Conservation (phyloP, 2,797 vertebrate species). For the Clarias laeviceps region DNA sequence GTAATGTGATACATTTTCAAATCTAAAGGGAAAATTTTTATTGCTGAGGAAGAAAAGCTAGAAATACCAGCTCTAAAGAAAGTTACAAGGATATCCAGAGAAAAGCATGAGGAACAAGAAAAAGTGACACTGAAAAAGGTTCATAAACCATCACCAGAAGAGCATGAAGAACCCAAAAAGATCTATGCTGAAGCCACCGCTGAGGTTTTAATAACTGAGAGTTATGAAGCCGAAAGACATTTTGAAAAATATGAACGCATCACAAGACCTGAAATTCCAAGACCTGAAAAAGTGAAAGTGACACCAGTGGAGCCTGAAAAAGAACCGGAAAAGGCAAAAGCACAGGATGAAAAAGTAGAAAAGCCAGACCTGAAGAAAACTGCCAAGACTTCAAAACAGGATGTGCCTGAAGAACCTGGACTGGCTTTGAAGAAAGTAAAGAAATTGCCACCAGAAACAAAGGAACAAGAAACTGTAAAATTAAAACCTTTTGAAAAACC, state of each 20-base stretch:
- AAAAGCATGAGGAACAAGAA: conserved; percentile 70
- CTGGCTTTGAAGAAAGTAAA: conserved; percentile 71
- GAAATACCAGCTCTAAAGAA: conserved; percentile 77
- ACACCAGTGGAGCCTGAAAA: conserved; percentile 54
- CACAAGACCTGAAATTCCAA: conserved; percentile 60
- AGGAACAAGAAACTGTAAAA: conserved; percentile 70
- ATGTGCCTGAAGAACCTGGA: conserved; percentile 60
- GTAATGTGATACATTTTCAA: conserved; percentile 71
- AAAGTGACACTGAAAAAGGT: conserved; percentile 73
- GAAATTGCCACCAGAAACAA: conserved; percentile 67
- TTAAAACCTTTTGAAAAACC: conserved; percentile 78
- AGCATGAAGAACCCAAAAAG: conserved; percentile 58
- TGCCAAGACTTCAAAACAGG: conserved; percentile 64
- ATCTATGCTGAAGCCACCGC: conserved; percentile 63
- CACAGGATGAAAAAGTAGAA: conserved; percentile 69
- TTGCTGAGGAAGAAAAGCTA: conserved; percentile 74
- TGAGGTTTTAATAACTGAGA: conserved; percentile 62
- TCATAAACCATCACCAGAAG: conserved; percentile 65
- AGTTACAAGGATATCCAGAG: conserved; percentile 65
- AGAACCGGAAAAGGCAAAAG: conserved; percentile 59
- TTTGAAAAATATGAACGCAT: conserved; percentile 54
- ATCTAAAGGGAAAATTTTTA: conserved; percentile 74
- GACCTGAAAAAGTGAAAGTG: conserved; percentile 61
- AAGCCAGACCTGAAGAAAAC: conserved; percentile 67
- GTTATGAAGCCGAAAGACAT: conserved; percentile 55